These are phyloP conservation scores for Botia almorhae DNA, from an alignment of 2,797 vertebrate genomes.

Conservation along the genomic window DNA sequence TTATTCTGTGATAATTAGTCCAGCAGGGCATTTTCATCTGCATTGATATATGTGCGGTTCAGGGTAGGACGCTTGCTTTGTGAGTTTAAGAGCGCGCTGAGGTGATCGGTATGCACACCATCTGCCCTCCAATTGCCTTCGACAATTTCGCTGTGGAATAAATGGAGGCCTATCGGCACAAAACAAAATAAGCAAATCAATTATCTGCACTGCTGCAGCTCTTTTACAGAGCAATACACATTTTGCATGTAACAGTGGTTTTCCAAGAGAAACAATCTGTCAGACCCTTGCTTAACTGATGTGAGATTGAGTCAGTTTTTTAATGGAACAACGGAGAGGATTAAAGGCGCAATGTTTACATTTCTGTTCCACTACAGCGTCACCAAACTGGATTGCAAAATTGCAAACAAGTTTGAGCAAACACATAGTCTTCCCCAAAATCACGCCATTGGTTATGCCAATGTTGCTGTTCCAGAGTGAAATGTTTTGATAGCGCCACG, in stretches of 20 bases:
- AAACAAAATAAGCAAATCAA: conserved; percentile 52
- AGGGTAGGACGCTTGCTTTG: conserved; percentile 43
- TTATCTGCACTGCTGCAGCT: conserved; percentile 38
- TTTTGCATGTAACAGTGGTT: conserved; percentile 13
- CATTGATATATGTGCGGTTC: conserved; percentile 52
- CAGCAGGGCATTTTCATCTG: conserved; percentile 56
- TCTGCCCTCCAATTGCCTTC: conserved; percentile 50
- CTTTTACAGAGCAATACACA: conserved; percentile 36
- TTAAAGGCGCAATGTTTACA: background rate
- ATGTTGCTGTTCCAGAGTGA: background rate
- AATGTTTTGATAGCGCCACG: background rate
- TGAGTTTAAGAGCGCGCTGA: conserved; percentile 34
- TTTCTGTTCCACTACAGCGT: background rate
- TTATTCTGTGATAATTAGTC: conserved; percentile 64
- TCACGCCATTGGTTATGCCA: background rate
- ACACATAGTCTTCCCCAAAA: background rate
- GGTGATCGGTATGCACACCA: conserved; percentile 55
- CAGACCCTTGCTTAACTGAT: conserved; percentile 1
- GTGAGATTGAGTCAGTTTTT: background rate
- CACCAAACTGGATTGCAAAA: background rate
- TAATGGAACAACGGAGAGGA: background rate
- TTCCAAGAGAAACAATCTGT: conserved; percentile 37
- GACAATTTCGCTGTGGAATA: conserved; percentile 50
- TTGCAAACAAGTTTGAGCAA: background rate
- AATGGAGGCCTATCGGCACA: conserved; percentile 44